Percentiles rank a stretch among this genome's conserved stretches.
Evolutionary conservation across 2,797 vertebrate genomes (phyloP).

Genomic region (Lepilemur septentrionalis): DNA sequence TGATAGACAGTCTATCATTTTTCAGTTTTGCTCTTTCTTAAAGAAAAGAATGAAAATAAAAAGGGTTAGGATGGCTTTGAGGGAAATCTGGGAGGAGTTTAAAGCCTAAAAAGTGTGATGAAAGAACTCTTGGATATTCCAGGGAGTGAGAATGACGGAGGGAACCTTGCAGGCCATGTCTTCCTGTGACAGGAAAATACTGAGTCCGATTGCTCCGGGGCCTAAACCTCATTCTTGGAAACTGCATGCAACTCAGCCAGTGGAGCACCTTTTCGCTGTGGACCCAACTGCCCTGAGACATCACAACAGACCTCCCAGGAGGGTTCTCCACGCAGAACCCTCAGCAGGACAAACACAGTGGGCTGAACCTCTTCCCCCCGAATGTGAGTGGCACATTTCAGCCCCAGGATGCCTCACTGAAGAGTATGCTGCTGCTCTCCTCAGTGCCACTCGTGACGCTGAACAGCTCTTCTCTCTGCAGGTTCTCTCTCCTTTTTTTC

Average conservation of each 20-base stretch:
- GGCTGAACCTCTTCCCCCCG: background rate
- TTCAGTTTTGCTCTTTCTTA: background rate
- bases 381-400: background rate
- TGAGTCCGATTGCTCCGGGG: background rate
- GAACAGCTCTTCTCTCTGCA: background rate
- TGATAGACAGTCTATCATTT: background rate
- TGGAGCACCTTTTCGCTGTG: background rate
- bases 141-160: background rate
- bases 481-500: background rate
- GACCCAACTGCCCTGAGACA: background rate
- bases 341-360: background rate
- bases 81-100: background rate
- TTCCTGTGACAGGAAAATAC: background rate
- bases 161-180: background rate
- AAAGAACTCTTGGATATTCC: background rate
- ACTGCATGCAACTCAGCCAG: background rate
- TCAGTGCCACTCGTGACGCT: background rate
- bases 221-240: background rate
- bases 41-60: background rate
- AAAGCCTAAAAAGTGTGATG: background rate
- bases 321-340: background rate
- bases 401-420: fast-evolving
- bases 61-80: background rate
- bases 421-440: background rate
- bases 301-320: background rate